Base-by-base conservation (phyloP, 2,888 invertebrate genomes). In the Nomada ruficornis region DNA sequence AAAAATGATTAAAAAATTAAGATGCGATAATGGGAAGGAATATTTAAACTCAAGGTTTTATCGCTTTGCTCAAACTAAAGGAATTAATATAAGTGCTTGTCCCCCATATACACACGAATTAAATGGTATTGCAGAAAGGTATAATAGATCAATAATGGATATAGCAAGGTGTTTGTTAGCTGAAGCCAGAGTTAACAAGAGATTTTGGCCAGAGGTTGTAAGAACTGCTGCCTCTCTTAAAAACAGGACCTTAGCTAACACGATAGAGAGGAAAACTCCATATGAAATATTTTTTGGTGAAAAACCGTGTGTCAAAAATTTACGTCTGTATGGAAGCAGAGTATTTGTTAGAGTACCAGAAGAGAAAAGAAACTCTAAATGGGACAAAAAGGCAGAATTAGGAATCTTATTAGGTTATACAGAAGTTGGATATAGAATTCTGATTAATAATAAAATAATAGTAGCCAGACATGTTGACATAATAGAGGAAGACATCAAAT, bases 371-470 rank as follows among this genome's bases (percentile, higher is more conserved):
- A 62, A 67, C 52, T 57, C 52, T 2, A 81, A 77, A 67, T 85
- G 76, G 80, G 80, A 80, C 47, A 60, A 63, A 11, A 83, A 81
- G 69, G 77, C 81, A 29, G 36, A 83, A 50, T 26, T 85, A n/a
- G 77, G 85, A 42, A 47, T 83, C 20, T 72, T 85, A 62, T 52
- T 85, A 23, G 83, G 85, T 23, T 85, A 86, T n/a, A 73, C 18
- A 18, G 70, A 85, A 26, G 64, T 64, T 11, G 84, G 85, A 0
- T 86, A 85, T 69, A 80, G 82, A 76, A 70, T 86, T 13, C 59
- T 73, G 29, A 44, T 80, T 10, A 68, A 68, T 55, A 68, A 68
- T 23, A 68, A 15, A 55, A 13, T 68, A 15, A 55, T 42, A 3
- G 29, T 68, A n/a, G 20, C 55, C 20, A 68, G 26, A 55, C 68